Evolutionary conservation across 2,888 invertebrate genomes (phyloP), one percentile per base, ranked within the genome.

Genomic region (Oegoconia quadripuncta): DNA sequence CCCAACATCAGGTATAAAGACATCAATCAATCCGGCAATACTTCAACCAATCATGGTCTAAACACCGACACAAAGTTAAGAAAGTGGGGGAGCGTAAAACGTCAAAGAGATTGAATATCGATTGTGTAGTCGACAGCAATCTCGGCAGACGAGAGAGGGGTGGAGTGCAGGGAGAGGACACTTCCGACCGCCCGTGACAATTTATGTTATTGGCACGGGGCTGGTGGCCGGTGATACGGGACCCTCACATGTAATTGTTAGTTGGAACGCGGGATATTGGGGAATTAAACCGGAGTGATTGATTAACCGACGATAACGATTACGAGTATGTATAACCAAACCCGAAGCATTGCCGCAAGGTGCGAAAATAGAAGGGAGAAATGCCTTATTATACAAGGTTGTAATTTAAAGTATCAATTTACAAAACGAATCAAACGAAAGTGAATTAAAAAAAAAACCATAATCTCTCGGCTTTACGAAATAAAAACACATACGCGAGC

Each of bases 81-180:
- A 77, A 81, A 77, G 74, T 74, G 66, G 71, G 75, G 76, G 74
- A 72, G 76, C 67, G 77, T 76, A 77, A 74, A 76, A 78, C 74
- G 79, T 80, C 81, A 82, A 83, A 82, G 83, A 86, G 84, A 86
- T 84, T 86, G 86, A 86, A 83, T 86, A 86, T 86, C 82, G 86
- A 86, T 86, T 86, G 80, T 76, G 61, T 74, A 76, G 69, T 75
- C 79, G 79, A 78, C 79, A 74, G 80, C 82, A 76, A 82, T 83
- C 74, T 74, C 70, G 58, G 59, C 42, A 38, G 45, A 55, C 48
- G 44, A 41, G 46, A 50, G 48, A 44, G 40, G 51, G 39, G 37
- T 34, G 27, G 48, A 33, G 37, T 34, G 50, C 14, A 14, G 37
- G 42, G 43, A 30, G 37, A 37, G 42, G 48, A 53, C 63, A 69